phyloP scores from a whole-genome alignment of 2,113 vertebrate genomes.

The Prunella himalayana region DNA sequence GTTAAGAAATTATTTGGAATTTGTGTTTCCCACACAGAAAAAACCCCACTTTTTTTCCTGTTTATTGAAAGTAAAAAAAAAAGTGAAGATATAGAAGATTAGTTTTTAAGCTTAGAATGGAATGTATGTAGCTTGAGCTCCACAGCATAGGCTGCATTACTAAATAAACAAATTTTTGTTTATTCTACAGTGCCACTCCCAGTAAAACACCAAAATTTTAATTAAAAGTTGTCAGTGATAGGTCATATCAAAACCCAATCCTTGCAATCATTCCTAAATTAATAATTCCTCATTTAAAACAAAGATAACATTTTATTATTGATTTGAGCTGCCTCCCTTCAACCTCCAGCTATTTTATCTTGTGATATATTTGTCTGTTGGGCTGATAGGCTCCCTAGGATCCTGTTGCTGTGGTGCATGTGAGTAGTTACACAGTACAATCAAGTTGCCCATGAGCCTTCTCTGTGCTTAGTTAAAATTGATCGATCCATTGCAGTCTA shows the following conservation, averaged over 20 bases:
- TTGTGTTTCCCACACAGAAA: background rate
- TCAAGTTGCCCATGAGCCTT: background rate
- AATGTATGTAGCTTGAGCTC: background rate
- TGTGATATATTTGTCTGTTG: background rate
- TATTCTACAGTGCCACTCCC: background rate
- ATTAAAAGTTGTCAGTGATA: background rate
- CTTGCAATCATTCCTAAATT: background rate
- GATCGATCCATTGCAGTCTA: background rate
- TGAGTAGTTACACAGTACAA: background rate
- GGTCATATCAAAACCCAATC: background rate
- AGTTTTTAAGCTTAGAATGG: background rate
- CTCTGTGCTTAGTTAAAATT: background rate
- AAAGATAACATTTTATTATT: background rate
- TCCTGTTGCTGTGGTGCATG: background rate
- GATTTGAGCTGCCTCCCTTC: background rate
- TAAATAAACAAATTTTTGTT: background rate
- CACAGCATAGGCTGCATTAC: background rate
- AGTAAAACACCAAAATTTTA: background rate
- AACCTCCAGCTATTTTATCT: background rate
- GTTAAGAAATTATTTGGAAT: background rate
- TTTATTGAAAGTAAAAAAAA: background rate
- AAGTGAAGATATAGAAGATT: background rate
- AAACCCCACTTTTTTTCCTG: rapidly evolving
- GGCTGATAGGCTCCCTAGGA: background rate
- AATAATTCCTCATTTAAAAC: background rate